Base-by-base conservation (phyloP, 2,888 invertebrate species). In the Patella pellucida region DNA sequence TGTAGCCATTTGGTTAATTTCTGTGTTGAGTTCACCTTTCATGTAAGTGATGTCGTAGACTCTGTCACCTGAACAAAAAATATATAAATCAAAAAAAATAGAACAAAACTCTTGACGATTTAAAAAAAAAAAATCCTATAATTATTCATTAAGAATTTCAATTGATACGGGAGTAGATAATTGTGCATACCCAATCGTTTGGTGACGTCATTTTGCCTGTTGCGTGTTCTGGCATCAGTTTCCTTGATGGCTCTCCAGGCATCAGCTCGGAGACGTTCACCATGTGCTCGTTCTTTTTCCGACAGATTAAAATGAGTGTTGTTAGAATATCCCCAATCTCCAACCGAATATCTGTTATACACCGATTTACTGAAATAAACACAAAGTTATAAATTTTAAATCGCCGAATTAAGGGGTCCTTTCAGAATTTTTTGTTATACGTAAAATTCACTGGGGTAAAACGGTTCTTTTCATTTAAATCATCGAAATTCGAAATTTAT, bases 281-380 rank as follows among this genome's bases (percentile, higher is more conserved):
- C 89, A 71, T 87, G 93, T 84, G 94, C 94, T 89, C 96, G 93
- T 90, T 96, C 96, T n/a, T 95, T 94, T 88, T 97, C 96, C 0
- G 97, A 94, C 89, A 96, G 95, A 86, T 95, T 95, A 89, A 94
- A 97, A 88, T 94, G 93, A 89, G 88, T 92, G 87, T 90, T 91
- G 90, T 95, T 96, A 87, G 95, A 95, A 91, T 95, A 95, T 74
- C 94, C 94, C 97, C 97, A 97, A 92, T 97, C 97, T 79, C 95
- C 93, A 73, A 96, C 95, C 1, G 97, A 96, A 91, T 95, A 97
- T 0, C 91, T 83, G 0, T 97, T 96, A 90, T 96, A 96, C 50
- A 97, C 82, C 31, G 85, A 83, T 76, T 87, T 85, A 75, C 90
- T 90, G 82, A 5, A 73, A 62, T 11, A 16, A 62, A 23, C 11